Percentiles rank a stretch among this genome's conserved stretches.
These are phyloP conservation scores for Drosophila ironensis DNA, from an alignment of 1,140 invertebrate species.

Conservation along the genomic window DNA sequence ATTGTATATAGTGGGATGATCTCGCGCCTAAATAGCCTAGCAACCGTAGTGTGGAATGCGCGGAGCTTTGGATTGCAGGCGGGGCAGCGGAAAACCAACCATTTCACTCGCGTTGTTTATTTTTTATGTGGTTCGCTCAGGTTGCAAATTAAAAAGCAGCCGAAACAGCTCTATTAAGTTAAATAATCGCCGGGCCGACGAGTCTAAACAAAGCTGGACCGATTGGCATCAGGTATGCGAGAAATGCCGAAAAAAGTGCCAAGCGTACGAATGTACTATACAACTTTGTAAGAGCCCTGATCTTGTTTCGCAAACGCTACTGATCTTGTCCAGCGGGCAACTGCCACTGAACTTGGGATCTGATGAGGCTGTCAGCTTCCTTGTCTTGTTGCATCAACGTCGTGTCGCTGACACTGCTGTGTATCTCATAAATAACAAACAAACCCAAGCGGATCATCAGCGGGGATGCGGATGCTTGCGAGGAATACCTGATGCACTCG, in stretches of 20 bases:
- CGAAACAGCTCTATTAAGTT: conserved; percentile 48
- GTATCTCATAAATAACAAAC: conserved; percentile 24
- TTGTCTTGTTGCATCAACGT: background rate
- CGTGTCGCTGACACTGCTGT: conserved; percentile 29
- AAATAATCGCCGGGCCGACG: conserved; percentile 47
- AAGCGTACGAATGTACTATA: background rate
- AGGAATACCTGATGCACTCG: conserved; percentile 13
- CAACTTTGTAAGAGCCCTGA: background rate
- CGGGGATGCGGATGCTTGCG: background rate
- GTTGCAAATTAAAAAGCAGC: conserved; percentile 63
- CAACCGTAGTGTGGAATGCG: conserved; percentile 5
- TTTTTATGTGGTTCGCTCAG: conserved; percentile 68
- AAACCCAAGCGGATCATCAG: background rate
- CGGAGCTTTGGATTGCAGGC: conserved; percentile 24
- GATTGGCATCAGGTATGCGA: conserved; percentile 40
- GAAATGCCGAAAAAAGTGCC: conserved; percentile 21
- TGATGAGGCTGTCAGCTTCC: background rate
- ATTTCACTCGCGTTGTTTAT: conserved; percentile 52
- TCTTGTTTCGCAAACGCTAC: conserved; percentile 7
- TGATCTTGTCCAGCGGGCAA: conserved; percentile 7
- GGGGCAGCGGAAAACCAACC: conserved; percentile 6
- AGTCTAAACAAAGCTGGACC: conserved; percentile 62
- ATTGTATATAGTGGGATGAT: conserved; percentile 1
- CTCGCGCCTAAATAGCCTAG: conserved; percentile 34
- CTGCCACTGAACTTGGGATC: conserved; percentile 1